Base-by-base conservation (phyloP, 2,888 invertebrate species). In the Eilema caniola region DNA sequence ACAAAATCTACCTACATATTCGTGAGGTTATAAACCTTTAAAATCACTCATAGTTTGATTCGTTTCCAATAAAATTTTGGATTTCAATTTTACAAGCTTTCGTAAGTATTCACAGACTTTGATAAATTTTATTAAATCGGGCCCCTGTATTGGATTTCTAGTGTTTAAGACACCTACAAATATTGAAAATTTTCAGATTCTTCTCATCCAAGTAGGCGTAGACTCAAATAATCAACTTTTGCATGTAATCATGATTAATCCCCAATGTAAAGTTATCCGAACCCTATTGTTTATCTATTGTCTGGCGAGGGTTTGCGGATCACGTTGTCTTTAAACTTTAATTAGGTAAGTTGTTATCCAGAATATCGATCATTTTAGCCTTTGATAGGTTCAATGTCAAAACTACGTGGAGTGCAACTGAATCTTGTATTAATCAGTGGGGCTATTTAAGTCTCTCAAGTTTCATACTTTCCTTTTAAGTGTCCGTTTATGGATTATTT, bases 321-420 rank as follows among this genome's bases (percentile, higher is more conserved):
- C 74, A 82, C 82, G 73, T 82, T 76, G 76, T 72, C 70, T 78
- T 76, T 80, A 73, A 82, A 82, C 73, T 82, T 82, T 82, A 82
- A 81, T 82, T 81, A 75, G 75, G 70, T 74, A 82, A 82, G 82
- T 82, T 82, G 63, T 71, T 82, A 76, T 79, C 77, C 77, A 66
- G 62, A 71, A 67, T 75, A 37, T 68, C 76, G 71, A 82, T 82
- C 77, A 78, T 75, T 79, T 61, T 82, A 72, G 69, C 82, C 80
- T 79, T 79, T 82, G 82, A 82, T 79, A 79, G 75, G 74, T 82
- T 82, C 73, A 75, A 76, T 81, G 77, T 77, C 83, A 78, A 79
- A 80, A 82, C 80, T 75, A 16, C 25, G 25, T 14, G 16, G 59
- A 59, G 61, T 74, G 71, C 73, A 76, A 72, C 68, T 23, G 71